phyloP scores from a whole-genome alignment of 2,113 vertebrate genomes.

The Meles meles region DNA sequence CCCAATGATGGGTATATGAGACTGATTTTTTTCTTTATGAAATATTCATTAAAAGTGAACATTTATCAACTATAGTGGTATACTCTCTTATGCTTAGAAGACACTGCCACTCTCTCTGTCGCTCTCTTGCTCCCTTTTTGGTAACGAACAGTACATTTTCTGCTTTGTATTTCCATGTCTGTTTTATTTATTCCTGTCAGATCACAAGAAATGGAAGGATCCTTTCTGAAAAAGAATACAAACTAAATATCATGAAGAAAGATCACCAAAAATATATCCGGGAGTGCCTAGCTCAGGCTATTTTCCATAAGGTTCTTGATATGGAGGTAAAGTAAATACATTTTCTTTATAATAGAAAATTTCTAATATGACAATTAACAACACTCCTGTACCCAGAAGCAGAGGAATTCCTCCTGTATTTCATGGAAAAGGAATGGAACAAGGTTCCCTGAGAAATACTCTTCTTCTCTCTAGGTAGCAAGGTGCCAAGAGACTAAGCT shows the following conservation, averaged over 20 bases:
- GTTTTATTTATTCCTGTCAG: slow-evolving; percentile 75
- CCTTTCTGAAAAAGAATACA: slow-evolving; percentile 93
- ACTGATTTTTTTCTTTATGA: slow-evolving; percentile 16
- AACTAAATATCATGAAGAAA: slow-evolving; percentile 84
- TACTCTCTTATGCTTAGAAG: background rate
- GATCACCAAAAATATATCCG: slow-evolving; percentile 87
- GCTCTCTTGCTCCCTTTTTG: background rate
- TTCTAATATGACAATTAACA: background rate
- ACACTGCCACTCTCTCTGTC: background rate
- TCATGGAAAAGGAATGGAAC: slow-evolving; percentile 26
- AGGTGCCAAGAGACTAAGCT: background rate
- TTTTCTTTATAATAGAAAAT: background rate
- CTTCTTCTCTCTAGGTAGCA: background rate
- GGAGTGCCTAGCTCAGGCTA: slow-evolving; percentile 89
- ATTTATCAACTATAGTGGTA: background rate
- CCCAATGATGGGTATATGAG: background rate
- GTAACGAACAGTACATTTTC: background rate
- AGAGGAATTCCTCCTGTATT: background rate
- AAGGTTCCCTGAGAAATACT: background rate
- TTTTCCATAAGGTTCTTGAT: slow-evolving; percentile 92
- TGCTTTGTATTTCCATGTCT: background rate
- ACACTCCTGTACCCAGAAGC: background rate
- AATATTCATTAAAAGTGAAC: slow-evolving; percentile 51
- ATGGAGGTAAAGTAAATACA: slow-evolving; percentile 85
- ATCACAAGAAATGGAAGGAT: slow-evolving; percentile 93